These are phyloP conservation scores for Troides aeacus DNA, from an alignment of 2,888 invertebrate genomes.

Conservation along the genomic window DNA sequence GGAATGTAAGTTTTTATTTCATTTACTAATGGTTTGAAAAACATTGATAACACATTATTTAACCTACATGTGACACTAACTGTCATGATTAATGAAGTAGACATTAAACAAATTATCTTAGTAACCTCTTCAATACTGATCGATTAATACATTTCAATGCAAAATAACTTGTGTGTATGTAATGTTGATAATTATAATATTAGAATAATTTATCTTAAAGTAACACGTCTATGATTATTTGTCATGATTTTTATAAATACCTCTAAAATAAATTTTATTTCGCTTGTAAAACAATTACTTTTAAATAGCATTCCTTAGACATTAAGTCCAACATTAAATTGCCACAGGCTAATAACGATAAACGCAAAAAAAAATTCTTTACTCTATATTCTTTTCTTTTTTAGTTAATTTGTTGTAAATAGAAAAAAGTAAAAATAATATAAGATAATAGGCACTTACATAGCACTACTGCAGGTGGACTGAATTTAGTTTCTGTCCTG, in stretches of 20 bases:
- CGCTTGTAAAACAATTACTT: no score
- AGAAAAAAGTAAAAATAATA: neutral
- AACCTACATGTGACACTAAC: constrained; percentile 4
- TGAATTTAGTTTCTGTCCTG: constrained; percentile 42
- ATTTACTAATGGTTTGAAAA: neutral
- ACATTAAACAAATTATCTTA: constrained; percentile 1
- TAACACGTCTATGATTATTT: neutral
- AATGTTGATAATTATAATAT: constrained; percentile 3
- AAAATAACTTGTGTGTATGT: constrained; percentile 2
- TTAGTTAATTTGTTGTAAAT: no score
- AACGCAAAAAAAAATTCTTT: no score
- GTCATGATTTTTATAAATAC: no score
- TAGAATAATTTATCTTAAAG: neutral
- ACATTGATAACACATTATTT: neutral
- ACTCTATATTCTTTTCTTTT: no score
- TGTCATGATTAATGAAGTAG: constrained; percentile 1
- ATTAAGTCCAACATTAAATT: no score
- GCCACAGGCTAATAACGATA: no score
- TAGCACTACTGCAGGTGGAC: neutral
- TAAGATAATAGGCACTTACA: neutral
- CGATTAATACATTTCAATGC: neutral
- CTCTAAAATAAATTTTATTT: no score
- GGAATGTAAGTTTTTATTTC: no score
- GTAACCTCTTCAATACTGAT: neutral
- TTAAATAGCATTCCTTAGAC: no score